Evolutionary conservation across 2,113 vertebrate species (phyloP).

Genomic region (Isurus oxyrinchus): DNA sequence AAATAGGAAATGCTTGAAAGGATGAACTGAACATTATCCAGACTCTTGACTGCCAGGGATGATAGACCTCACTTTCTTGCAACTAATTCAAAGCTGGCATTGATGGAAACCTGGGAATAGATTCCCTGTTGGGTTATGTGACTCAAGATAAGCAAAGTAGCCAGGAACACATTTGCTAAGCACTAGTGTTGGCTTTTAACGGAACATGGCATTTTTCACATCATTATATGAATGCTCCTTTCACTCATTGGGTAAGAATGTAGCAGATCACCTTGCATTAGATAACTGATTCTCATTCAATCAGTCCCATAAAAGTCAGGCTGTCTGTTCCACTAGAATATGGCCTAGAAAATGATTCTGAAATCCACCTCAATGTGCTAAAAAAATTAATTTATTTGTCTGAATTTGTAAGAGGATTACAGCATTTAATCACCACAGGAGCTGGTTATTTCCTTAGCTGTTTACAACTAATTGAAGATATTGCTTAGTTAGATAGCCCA

Average conservation of each 20-base stretch:
- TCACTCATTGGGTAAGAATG: neutral
- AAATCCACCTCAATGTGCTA: neutral
- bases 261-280: neutral
- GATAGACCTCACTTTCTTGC: neutral
- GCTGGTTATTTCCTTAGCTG: neutral
- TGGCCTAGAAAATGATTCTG: too few species aligned
- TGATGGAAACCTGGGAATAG: neutral
- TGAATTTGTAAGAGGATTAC: neutral
- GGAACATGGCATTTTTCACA: neutral
- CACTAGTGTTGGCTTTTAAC: neutral
- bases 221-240: neutral
- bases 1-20: neutral
- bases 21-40: neutral
- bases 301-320: neutral
- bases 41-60: neutral
- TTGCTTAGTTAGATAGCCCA: neutral
- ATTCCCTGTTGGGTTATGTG: neutral
- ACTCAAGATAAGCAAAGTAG: neutral
- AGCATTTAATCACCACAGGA: neutral
- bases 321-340: neutral
- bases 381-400: neutral
- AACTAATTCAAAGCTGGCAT: neutral
- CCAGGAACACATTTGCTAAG: neutral
- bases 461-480: neutral
- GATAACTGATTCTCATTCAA: neutral